Evolutionary conservation across 2,113 vertebrate species (phyloP).

Genomic region (Nettapus auritus): DNA sequence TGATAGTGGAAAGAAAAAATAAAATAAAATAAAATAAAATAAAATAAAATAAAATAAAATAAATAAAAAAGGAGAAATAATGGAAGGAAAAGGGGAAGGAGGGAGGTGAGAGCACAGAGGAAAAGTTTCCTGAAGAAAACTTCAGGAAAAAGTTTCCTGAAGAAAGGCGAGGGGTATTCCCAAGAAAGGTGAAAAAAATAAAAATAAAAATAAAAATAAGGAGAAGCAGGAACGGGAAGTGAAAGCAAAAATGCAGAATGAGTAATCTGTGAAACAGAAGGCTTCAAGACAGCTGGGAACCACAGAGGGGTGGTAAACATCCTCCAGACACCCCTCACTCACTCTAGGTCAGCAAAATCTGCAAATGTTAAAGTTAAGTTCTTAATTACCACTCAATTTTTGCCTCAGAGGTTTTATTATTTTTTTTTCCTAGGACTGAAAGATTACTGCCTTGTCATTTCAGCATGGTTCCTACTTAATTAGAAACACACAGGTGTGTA

Average conservation of each 20-base stretch:
- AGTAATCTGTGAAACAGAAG: not conserved
- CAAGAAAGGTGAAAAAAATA: not conserved
- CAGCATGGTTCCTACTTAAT: not conserved
- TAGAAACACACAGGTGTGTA: not conserved
- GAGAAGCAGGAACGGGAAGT: not conserved
- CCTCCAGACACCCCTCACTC: not conserved
- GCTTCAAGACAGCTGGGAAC: not conserved
- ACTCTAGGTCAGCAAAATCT: not conserved
- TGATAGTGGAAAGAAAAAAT: accelerated
- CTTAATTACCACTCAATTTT: not conserved
- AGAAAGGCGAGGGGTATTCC: not conserved
- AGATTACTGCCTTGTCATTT: not conserved
- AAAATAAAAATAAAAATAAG: not conserved
- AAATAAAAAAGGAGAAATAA: not conserved
- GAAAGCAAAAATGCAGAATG: not conserved
- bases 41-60: too few species aligned
- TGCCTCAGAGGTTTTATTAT: not conserved
- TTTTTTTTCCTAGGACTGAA: not conserved
- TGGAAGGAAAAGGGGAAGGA: not conserved
- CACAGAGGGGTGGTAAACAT: not conserved
- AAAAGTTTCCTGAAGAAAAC: not conserved
- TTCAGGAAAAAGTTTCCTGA: not conserved
- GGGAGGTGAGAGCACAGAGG: not conserved
- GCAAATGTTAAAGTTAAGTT: not conserved
- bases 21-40: too few species aligned